These are phyloP conservation scores for Hedychridium roseum DNA, from an alignment of 2,888 invertebrate genomes.

Conservation along the genomic window DNA sequence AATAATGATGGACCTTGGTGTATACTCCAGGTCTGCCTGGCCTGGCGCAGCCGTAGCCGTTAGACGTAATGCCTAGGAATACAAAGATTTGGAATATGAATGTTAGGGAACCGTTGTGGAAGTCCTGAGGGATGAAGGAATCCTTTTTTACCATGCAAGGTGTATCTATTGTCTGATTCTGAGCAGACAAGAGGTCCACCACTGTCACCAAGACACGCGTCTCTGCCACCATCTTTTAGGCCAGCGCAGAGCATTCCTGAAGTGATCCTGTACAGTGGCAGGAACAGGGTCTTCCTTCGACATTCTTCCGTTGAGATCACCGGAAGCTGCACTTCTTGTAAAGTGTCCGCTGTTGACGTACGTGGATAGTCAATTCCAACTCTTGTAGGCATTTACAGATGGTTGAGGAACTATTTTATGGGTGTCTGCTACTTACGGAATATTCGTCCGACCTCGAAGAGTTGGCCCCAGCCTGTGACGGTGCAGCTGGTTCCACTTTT, in stretches of 20 bases:
- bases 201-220: conserved; percentile 83
- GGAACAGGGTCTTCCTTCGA: conserved; percentile 75
- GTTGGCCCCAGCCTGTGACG: conserved; percentile 83
- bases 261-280: conserved; percentile 79
- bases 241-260: conserved; percentile 87
- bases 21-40: conserved; percentile 83
- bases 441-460: conserved; percentile 79
- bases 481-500: conserved; percentile 76
- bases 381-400: too few species aligned
- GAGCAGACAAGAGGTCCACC: conserved; percentile 83
- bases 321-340: conserved; percentile 83
- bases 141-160: conserved; percentile 52
- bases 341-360: conserved; percentile 74
- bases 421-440: conserved; percentile 73
- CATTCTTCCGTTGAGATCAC: conserved; percentile 82
- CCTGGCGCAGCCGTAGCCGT: conserved; percentile 82
- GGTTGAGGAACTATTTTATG: too few species aligned
- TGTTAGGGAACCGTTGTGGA: too few species aligned
- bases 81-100: too few species aligned
- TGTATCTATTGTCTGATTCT: conserved; percentile 65
- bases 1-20: conserved; percentile 80
- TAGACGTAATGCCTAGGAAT: conserved; percentile 83
- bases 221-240: conserved; percentile 79
- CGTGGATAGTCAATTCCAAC: too few species aligned
- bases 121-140: too few species aligned